Percentiles rank a stretch among this genome's conserved stretches.
Conservation (phyloP, 2,113 vertebrate genomes). For the Climacteris rufus region DNA sequence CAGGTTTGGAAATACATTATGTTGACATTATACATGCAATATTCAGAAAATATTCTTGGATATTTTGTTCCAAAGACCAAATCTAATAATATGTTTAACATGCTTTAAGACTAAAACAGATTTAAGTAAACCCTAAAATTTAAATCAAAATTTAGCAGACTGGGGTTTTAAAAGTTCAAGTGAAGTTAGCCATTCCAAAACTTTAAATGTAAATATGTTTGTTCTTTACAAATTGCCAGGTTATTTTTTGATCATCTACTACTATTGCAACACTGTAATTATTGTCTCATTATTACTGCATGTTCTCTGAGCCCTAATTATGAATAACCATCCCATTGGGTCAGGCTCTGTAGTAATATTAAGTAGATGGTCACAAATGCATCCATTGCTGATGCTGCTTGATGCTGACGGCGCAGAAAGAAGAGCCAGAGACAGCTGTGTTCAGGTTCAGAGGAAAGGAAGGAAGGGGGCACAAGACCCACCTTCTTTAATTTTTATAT, state of each 20-base stretch:
- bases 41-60: background rate
- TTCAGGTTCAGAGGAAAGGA: too few species aligned
- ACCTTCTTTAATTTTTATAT: too few species aligned
- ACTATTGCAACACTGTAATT: background rate
- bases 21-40: background rate
- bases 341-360: background rate
- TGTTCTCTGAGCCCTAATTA: background rate
- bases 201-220: background rate
- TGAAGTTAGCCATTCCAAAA: background rate
- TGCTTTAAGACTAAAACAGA: background rate
- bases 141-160: background rate
- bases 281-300: background rate
- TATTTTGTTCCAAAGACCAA: background rate
- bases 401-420: too few species aligned
- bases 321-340: background rate
- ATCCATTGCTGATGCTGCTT: slow-evolving; percentile 34
- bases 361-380: background rate
- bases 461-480: too few species aligned
- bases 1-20: background rate
- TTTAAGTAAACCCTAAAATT: background rate
- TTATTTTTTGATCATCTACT: background rate
- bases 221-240: background rate
- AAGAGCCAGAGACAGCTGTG: too few species aligned
- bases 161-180: background rate
- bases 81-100: background rate